These are phyloP conservation scores for Oreochromis niloticus DNA, from an alignment of 2,113 vertebrate genomes.

Conservation along the genomic window DNA sequence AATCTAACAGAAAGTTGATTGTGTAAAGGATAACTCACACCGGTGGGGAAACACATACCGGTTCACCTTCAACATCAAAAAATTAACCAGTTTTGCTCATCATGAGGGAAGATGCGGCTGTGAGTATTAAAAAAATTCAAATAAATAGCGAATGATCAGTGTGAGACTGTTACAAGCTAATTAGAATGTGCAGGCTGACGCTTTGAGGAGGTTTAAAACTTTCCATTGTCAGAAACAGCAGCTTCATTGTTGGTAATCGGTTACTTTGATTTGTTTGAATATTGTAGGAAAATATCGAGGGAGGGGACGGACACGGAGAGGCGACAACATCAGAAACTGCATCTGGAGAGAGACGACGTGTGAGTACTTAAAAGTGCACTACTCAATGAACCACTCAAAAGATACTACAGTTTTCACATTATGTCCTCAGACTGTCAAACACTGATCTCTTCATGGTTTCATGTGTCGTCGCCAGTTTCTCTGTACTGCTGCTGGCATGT, in stretches of 20 bases:
- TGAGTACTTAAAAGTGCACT: constrained; percentile 6
- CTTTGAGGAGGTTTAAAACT: background rate
- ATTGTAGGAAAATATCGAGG: background rate
- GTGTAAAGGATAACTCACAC: rapidly evolving
- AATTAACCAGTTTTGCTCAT: background rate
- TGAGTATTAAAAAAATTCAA: background rate
- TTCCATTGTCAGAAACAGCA: background rate
- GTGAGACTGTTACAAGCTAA: background rate
- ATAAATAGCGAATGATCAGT: background rate
- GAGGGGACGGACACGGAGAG: background rate
- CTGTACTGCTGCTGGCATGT: background rate
- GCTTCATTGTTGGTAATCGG: background rate
- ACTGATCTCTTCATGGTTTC: background rate
- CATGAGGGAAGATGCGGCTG: background rate
- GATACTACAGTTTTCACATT: rapidly evolving
- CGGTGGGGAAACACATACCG: rapidly evolving
- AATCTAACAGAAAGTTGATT: too few species aligned
- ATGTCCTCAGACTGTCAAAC: rapidly evolving
- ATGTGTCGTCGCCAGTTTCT: background rate
- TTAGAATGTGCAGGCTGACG: background rate
- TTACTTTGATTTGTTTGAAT: background rate
- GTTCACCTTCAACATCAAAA: background rate
- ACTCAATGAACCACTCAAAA: background rate
- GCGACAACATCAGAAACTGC: background rate
- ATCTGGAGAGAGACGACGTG: constrained; percentile 9